These are phyloP conservation scores for Oreortyx pictus DNA, from an alignment of 2,797 vertebrate species.

Conservation along the genomic window DNA sequence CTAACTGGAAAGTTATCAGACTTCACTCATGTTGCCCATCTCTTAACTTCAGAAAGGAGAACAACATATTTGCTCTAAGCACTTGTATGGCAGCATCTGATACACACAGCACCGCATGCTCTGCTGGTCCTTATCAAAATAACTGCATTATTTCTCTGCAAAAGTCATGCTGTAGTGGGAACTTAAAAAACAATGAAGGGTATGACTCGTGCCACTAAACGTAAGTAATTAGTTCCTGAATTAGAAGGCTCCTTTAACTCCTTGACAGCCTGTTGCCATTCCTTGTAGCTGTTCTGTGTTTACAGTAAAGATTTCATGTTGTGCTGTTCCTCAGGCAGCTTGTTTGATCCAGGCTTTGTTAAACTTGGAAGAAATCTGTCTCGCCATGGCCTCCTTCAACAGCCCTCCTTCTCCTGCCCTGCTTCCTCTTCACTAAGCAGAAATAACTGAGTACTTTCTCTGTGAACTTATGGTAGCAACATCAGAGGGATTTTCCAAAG, in stretches of 20 bases:
- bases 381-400: accelerated
- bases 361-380: background rate
- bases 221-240: constrained; percentile 8
- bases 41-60: constrained; percentile 1
- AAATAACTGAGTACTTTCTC: background rate
- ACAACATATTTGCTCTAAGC: background rate
- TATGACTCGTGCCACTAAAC: background rate
- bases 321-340: background rate
- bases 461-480: background rate
- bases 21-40: background rate
- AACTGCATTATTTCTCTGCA: background rate
- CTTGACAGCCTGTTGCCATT: background rate
- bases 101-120: accelerated
- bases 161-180: background rate
- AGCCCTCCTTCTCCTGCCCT: background rate
- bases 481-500: background rate
- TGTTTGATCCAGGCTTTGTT: background rate
- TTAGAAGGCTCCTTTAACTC: background rate
- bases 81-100: background rate
- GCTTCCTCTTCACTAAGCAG: background rate
- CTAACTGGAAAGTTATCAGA: background rate
- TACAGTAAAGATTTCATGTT: background rate
- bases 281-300: background rate
- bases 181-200: background rate
- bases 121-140: background rate